These are phyloP conservation scores for Pseudomyrmex pallidus DNA, from an alignment of 1,140 invertebrate genomes.

Conservation along the genomic window DNA sequence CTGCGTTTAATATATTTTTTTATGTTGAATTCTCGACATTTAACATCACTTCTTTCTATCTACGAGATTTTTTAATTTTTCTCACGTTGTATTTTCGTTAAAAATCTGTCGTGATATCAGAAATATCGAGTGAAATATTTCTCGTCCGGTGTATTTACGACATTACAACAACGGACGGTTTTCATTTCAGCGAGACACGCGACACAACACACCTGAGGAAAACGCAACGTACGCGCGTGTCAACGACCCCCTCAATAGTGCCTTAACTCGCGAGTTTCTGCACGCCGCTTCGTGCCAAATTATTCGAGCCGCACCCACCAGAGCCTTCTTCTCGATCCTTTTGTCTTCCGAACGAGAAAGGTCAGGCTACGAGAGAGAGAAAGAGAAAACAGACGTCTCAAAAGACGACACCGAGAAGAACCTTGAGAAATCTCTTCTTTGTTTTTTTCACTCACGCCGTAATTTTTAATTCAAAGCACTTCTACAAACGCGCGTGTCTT, in stretches of 20 bases:
- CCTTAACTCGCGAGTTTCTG: conserved; percentile 31
- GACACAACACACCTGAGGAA: conserved; percentile 21
- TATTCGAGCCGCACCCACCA: conserved; percentile 67
- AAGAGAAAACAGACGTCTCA: not conserved
- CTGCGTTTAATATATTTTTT: too few relatives aligned
- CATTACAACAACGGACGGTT: not conserved
- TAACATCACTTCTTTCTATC: not conserved
- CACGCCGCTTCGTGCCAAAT: conserved; percentile 64
- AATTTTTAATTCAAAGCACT: conserved; percentile 6
- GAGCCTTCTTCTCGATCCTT: conserved; percentile 47
- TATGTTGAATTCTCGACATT: too few relatives aligned
- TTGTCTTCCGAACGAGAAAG: conserved; percentile 55
- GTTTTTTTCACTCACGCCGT: conserved; percentile 1
- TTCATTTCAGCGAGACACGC: not conserved
- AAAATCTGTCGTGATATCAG: not conserved
- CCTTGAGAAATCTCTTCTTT: not conserved
- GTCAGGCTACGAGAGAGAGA: conserved; percentile 26
- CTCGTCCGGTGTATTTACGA: too few relatives aligned
- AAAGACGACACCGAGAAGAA: not conserved
- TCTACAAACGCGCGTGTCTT: conserved; percentile 10
- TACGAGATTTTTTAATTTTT: not conserved
- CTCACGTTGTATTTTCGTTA: not conserved
- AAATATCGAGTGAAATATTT: not conserved
- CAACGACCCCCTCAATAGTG: conserved; percentile 57
- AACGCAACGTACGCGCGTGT: conserved; percentile 49